Evolutionary conservation across 2,888 invertebrate genomes (phyloP).

Genomic region (Myopa tessellatipennis): DNA sequence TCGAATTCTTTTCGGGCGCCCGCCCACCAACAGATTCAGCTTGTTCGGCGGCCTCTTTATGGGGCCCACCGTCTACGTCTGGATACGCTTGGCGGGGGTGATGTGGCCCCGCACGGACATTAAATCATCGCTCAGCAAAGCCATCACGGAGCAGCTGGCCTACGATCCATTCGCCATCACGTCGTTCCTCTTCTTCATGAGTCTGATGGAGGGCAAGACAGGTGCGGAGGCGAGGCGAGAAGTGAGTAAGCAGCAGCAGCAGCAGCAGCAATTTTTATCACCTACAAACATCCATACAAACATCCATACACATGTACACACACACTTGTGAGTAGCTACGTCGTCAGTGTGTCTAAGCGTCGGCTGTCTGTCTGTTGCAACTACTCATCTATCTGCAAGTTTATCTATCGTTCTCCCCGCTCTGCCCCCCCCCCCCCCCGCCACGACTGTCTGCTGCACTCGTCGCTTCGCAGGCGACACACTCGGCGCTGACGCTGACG

Average conservation of each 20-base stretch:
- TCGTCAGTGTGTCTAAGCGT: neutral
- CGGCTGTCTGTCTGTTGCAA: constrained; percentile 7
- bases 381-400: neutral
- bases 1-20: neutral
- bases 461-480: neutral
- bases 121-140: constrained; percentile 67
- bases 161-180: constrained; percentile 73
- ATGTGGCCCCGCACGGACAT: constrained; percentile 68
- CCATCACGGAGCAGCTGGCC: constrained; percentile 71
- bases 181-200: constrained; percentile 73
- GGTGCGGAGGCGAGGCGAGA: constrained; percentile 69
- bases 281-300: neutral
- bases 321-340: neutral
- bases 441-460: constrained; percentile 6
- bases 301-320: no score
- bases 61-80: constrained; percentile 76
- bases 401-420: neutral
- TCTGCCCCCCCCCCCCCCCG: no score
- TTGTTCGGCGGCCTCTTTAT: constrained; percentile 75
- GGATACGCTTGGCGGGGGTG: constrained; percentile 74
- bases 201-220: constrained; percentile 71
- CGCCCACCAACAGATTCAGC: constrained; percentile 69
- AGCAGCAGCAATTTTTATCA: neutral
- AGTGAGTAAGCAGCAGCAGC: constrained; percentile 61
- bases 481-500: neutral